Conservation (phyloP, 2,797 vertebrate genomes). For the Pteropus rufus region DNA sequence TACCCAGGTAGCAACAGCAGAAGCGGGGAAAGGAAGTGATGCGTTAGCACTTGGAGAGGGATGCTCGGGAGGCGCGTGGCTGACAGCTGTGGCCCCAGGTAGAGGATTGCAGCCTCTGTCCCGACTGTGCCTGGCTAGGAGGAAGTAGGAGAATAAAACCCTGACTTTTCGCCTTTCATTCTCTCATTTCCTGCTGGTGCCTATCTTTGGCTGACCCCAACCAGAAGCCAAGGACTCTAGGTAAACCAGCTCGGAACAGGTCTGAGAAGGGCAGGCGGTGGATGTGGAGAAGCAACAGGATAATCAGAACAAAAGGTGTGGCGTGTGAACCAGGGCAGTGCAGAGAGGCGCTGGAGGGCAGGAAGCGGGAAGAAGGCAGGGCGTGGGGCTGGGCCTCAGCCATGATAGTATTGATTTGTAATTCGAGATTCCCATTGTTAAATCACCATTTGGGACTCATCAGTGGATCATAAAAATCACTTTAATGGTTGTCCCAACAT, state of each 20-base stretch:
- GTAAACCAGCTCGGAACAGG: background rate
- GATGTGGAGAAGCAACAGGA: background rate
- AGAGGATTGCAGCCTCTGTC: background rate
- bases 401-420: background rate
- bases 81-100: background rate
- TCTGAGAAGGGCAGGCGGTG: background rate
- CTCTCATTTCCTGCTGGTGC: background rate
- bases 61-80: background rate
- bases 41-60: background rate
- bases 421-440: background rate
- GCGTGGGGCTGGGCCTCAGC: background rate
- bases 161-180: background rate
- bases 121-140: background rate
- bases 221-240: background rate
- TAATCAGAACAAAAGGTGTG: background rate
- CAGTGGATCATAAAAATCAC: slow-evolving; percentile 17
- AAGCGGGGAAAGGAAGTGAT: background rate
- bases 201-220: background rate
- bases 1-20: background rate
- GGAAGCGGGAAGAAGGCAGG: background rate
- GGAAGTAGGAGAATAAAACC: background rate
- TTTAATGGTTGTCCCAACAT: background rate
- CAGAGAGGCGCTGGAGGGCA: background rate
- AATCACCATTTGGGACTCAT: background rate
- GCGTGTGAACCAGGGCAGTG: background rate